phyloP scores from a whole-genome alignment of 2,797 vertebrate species.

The Lutjanus argentimaculatus region DNA sequence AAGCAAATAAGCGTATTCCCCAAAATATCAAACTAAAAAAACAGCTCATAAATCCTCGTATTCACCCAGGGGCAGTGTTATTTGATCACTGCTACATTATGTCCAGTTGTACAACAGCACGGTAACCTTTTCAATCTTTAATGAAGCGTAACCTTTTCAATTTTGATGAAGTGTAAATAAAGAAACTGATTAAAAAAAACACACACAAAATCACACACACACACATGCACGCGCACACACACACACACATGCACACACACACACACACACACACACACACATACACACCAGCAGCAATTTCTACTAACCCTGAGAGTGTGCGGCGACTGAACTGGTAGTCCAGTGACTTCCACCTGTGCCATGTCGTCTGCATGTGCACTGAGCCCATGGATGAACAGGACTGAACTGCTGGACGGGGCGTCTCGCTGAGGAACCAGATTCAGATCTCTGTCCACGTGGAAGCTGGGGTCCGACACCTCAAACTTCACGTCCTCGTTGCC shows the following conservation, averaged over 20 bases:
- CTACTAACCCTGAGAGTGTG: conserved; percentile 88
- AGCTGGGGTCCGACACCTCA: conserved; percentile 92
- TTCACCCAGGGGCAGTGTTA: conserved; percentile 6
- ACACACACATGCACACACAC: background rate
- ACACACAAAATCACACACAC: background rate
- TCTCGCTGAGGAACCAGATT: conserved; percentile 88
- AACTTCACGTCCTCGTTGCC: conserved; percentile 91
- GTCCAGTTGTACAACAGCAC: conserved; percentile 18
- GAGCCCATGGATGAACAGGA: conserved; percentile 89
- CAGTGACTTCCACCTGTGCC: conserved; percentile 89
- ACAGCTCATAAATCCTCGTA: background rate
- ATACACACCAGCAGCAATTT: background rate
- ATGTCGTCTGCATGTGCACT: conserved; percentile 89
- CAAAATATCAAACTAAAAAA: conserved; percentile 12
- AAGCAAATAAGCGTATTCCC: background rate
- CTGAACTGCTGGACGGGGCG: conserved; percentile 76
- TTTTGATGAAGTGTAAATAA: conserved; percentile 14
- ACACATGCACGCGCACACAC: conserved; percentile 13
- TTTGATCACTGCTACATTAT: conserved; percentile 31
- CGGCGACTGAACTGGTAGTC: conserved; percentile 76
- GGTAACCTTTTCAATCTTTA: conserved; percentile 41
- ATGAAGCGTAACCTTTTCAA: conserved; percentile 29
- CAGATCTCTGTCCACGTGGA: conserved; percentile 89
- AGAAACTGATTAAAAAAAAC: background rate
- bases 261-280: background rate